Evolutionary conservation across 2,797 vertebrate genomes (phyloP).

Genomic region (Ceyx erithaca): DNA sequence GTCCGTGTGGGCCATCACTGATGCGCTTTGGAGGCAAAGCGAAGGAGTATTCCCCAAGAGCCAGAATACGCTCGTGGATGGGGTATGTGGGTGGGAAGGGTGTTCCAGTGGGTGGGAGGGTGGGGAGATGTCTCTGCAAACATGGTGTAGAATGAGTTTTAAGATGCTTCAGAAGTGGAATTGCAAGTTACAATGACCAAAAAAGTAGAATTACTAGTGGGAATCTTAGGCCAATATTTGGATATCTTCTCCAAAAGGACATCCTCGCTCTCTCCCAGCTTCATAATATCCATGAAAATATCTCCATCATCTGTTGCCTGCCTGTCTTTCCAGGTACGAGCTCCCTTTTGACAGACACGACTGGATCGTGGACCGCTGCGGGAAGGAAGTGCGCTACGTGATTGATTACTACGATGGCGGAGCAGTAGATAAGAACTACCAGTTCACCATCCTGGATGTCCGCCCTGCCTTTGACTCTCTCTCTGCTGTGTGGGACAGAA

Average conservation of each 20-base stretch:
- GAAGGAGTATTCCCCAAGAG: conserved; percentile 91
- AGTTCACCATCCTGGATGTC: conserved; percentile 94
- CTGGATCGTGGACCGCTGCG: conserved; percentile 95
- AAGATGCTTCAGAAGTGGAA: background rate
- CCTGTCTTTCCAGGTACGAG: conserved; percentile 85
- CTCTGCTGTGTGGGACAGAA: conserved; percentile 91
- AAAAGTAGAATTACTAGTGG: background rate
- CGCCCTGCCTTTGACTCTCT: conserved; percentile 93
- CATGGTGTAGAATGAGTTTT: background rate
- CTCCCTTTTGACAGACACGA: conserved; percentile 95
- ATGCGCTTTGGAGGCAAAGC: conserved; percentile 95
- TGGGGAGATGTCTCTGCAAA: background rate
- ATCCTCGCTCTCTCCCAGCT: background rate
- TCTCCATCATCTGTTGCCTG: background rate
- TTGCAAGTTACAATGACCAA: background rate
- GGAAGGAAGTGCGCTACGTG: conserved; percentile 92
- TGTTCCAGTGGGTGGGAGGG: background rate
- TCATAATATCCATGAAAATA: background rate
- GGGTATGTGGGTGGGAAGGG: conserved; percentile 80
- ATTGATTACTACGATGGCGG: conserved; percentile 97
- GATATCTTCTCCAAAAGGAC: background rate
- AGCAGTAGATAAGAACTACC: conserved; percentile 86
- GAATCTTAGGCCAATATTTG: background rate
- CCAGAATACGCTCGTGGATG: conserved; percentile 94
- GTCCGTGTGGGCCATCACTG: conserved; percentile 91